phyloP scores from a whole-genome alignment of 2,113 vertebrate species.

The Platichthys stellatus region DNA sequence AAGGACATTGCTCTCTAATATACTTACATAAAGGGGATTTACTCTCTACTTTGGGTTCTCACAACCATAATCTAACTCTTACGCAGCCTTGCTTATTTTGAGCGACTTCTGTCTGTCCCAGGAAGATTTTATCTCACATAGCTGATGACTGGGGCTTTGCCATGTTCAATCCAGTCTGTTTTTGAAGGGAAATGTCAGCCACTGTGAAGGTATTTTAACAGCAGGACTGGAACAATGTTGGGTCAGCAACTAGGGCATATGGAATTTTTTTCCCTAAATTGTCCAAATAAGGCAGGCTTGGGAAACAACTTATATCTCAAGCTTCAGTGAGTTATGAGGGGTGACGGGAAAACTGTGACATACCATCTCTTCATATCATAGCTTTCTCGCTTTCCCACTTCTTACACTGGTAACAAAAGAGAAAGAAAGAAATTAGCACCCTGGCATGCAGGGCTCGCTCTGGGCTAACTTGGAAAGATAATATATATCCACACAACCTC shows the following conservation, averaged over 20 bases:
- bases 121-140: constrained; percentile 16
- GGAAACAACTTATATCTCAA: neutral
- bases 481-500: too few species aligned
- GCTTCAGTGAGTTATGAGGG: neutral
- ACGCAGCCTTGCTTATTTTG: constrained; percentile 32
- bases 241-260: neutral
- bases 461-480: too few species aligned
- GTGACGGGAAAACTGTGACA: neutral
- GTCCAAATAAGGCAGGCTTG: constrained; percentile 50
- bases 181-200: neutral
- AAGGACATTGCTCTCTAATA: constrained; percentile 43
- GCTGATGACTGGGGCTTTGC: neutral
- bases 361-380: constrained; percentile 31
- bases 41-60: constrained; percentile 30
- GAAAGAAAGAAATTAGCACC: constrained; percentile 20
- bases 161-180: neutral
- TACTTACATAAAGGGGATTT: constrained; percentile 72
- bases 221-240: neutral
- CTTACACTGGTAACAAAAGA: constrained; percentile 32
- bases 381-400: constrained; percentile 46
- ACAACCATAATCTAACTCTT: constrained; percentile 35
- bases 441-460: too few species aligned
- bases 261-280: neutral
- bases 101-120: constrained; percentile 11
- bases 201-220: neutral